Percentiles rank a stretch among this genome's conserved stretches.
Evolutionary conservation across 2,888 invertebrate genomes (phyloP).

Genomic region (Salticus scenicus): DNA sequence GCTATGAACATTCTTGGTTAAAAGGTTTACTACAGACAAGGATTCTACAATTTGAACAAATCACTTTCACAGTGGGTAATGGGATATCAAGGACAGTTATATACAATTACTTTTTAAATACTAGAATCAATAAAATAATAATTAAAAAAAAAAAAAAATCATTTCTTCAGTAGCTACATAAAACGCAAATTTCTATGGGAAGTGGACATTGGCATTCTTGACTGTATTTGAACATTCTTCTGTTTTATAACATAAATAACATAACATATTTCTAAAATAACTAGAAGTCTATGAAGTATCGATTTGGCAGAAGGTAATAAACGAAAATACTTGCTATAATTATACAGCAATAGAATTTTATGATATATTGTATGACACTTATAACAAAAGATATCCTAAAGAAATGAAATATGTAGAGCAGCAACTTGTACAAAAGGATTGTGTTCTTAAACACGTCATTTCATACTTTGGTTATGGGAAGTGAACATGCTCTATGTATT

Average conservation of each 20-base stretch:
- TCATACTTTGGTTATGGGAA: constrained; percentile 17
- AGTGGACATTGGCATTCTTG: constrained; percentile 33
- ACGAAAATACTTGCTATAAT: too few species aligned
- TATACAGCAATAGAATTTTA: too few species aligned
- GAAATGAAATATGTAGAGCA: too few species aligned
- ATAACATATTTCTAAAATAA: too few species aligned
- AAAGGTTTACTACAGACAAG: constrained; percentile 56
- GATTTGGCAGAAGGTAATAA: too few species aligned
- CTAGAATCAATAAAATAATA: constrained; percentile 48
- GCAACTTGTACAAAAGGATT: too few species aligned
- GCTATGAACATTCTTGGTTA: constrained; percentile 64
- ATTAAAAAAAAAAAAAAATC: too few species aligned
- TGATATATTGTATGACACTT: too few species aligned
- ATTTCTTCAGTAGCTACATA: constrained; percentile 33
- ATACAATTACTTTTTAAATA: constrained; percentile 44
- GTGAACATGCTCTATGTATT: constrained; percentile 45
- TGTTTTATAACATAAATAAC: not conserved
- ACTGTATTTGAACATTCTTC: constrained; percentile 1
- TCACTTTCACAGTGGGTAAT: constrained; percentile 51
- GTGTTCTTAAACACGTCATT: not conserved
- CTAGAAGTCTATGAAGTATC: too few species aligned
- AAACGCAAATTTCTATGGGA: constrained; percentile 42
- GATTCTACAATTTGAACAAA: constrained; percentile 54
- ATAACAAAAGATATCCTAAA: too few species aligned
- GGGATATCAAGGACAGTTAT: constrained; percentile 48